These are phyloP conservation scores for Ardeotis arabs DNA, from an alignment of 2,113 vertebrate species.

Conservation along the genomic window DNA sequence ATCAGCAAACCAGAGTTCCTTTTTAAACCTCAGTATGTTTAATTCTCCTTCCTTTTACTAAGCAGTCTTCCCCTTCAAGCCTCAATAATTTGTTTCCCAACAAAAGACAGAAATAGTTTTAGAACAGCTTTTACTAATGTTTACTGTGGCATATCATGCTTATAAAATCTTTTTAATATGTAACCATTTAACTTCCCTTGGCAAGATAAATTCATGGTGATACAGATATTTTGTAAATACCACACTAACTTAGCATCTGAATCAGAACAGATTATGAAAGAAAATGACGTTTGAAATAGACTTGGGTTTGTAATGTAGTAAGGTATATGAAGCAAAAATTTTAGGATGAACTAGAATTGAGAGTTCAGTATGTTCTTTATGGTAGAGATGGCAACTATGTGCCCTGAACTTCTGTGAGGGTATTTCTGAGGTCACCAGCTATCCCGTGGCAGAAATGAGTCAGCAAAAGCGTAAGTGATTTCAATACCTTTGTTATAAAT, in stretches of 20 bases:
- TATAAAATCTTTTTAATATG: conserved; percentile 71
- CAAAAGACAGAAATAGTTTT: conserved; percentile 28
- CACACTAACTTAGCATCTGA: neutral
- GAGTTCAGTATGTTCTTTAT: neutral
- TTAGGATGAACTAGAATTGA: neutral
- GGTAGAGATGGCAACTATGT: conserved; percentile 13
- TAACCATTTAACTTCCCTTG: conserved; percentile 69
- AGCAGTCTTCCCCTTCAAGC: conserved; percentile 42
- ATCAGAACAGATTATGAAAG: conserved; percentile 20
- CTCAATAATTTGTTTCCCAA: conserved; percentile 49
- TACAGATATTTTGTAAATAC: conserved; percentile 66
- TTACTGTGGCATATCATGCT: conserved; percentile 51
- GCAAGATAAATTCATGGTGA: conserved; percentile 45
- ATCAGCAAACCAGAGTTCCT: conserved; percentile 63
- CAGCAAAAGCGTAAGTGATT: conserved; percentile 33
- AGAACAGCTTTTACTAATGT: conserved; percentile 31
- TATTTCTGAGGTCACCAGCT: conserved; percentile 39
- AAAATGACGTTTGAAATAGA: neutral
- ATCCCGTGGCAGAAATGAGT: conserved; percentile 21
- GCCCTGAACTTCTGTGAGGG: neutral
- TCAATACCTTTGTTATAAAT: conserved; percentile 57
- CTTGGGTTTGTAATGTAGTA: neutral
- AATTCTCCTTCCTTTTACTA: conserved; percentile 24
- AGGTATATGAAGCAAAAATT: neutral
- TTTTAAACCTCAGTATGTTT: neutral